Evolutionary conservation across 2,797 vertebrate species (phyloP), one percentile per base, ranked within the genome.

Genomic region (Aulostomus chinensis): DNA sequence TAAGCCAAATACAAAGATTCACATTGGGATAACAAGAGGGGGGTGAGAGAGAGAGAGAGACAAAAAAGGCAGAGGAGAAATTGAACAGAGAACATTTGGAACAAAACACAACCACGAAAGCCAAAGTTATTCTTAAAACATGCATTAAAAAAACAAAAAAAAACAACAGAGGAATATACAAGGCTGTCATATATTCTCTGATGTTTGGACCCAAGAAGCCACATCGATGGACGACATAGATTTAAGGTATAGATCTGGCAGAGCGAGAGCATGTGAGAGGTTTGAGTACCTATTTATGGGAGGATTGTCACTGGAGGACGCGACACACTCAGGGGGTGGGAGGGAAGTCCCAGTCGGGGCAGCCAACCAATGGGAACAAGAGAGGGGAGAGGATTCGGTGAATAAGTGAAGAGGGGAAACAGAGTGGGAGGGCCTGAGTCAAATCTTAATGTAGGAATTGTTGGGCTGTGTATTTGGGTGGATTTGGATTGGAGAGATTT

Each of bases 241-340:
- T n/a, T n/a, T n/a, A n/a, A n/a, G n/a, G n/a, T n/a, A n/a, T n/a
- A n/a, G n/a, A n/a, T n/a, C n/a, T n/a, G 24, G 45, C 51, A 58
- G 47, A 57, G 43, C 2, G 14, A 59, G 51, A 65, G 64, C 46
- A 55, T 35, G 38, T 8, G 50, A 49, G 36, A 65, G 47, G 46
- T 28, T 37, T 22, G 41, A 76, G 74, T 94, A 94, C 93, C 93
- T 94, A 93, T 92, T 91, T 77, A 91, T 70, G 80, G 80, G 83
- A 77, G 83, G 58, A 78, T 79, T 88, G 68, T 71, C 88, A 80
- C 82, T 74, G 89, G 91, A 83, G 74, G 86, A 71, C 68, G 69
- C 78, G 68, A 85, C 69, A 78, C 86, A 85, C 87, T 88, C 68
- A 30, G 30, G 63, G 59, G 70, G 69, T 47, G 55, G 62, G 69